Conservation (phyloP, 2,797 vertebrate species). For the Karalla daura region DNA sequence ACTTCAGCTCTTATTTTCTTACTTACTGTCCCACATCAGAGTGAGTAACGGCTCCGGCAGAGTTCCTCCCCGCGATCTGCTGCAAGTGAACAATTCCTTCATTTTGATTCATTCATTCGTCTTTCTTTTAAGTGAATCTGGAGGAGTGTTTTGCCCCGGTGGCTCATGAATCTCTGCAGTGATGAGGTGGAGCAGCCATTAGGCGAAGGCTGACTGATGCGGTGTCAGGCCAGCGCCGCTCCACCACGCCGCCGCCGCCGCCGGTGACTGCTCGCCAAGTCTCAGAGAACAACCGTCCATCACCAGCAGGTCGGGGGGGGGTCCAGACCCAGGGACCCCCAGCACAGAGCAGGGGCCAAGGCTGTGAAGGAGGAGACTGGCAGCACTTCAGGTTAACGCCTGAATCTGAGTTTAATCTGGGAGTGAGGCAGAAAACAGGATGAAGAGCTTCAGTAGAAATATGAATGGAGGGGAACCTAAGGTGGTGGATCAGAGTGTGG, state of each 20-base stretch:
- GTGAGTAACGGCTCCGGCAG: background rate
- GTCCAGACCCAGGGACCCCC: background rate
- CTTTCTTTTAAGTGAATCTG: conserved; percentile 35
- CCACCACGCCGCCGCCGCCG: background rate
- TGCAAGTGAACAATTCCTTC: background rate
- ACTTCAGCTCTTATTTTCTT: background rate
- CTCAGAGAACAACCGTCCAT: conserved; percentile 8
- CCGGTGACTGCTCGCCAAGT: conserved; percentile 31
- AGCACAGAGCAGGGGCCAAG: background rate
- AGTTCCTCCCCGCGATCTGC: background rate
- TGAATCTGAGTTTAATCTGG: no score
- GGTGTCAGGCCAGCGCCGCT: conserved; percentile 22
- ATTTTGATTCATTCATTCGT: conserved; percentile 27
- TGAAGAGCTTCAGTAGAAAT: no score
- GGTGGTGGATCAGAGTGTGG: no score
- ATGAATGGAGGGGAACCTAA: no score
- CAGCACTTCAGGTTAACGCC: background rate
- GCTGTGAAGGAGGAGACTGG: background rate
- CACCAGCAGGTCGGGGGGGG: background rate
- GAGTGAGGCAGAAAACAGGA: no score
- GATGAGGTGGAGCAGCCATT: conserved; percentile 39
- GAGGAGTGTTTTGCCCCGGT: conserved; percentile 9
- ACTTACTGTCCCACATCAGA: background rate
- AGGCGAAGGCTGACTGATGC: conserved; percentile 38
- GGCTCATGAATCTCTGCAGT: conserved; percentile 45